Percentiles rank a stretch among this genome's conserved stretches.
Conservation (phyloP, 1,140 invertebrate genomes). For the Oreohelix idahoensis region DNA sequence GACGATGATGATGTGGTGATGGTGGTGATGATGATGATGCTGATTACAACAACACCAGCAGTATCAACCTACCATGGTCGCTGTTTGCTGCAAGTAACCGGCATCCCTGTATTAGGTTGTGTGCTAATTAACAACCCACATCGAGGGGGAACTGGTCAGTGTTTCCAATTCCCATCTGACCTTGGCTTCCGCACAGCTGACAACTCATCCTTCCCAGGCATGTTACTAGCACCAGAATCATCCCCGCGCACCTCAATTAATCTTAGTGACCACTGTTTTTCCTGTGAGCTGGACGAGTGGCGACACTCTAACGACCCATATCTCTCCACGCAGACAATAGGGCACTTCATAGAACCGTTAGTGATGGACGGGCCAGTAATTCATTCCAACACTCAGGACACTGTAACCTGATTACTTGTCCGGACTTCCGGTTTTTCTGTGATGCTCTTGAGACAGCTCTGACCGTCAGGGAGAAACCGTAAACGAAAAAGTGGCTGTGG, state of each 20-base stretch:
- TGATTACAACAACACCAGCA: too few relatives aligned
- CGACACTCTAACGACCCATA: neutral
- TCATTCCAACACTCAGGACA: conserved; percentile 2
- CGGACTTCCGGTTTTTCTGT: neutral
- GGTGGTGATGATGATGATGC: too few relatives aligned
- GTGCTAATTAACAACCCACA: too few relatives aligned
- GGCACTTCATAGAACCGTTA: neutral
- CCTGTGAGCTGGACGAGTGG: neutral
- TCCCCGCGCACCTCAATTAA: neutral
- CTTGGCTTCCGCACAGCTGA: neutral
- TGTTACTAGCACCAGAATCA: neutral
- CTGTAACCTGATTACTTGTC: conserved; percentile 15
- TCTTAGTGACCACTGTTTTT: neutral
- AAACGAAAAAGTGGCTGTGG: too few relatives aligned
- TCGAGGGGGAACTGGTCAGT: neutral
- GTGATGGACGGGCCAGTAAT: neutral
- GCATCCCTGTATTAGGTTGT: too few relatives aligned
- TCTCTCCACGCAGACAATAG: neutral
- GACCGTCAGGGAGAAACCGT: too few relatives aligned
- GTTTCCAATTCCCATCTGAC: neutral
- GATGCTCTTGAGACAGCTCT: neutral
- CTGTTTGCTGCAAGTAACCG: too few relatives aligned
- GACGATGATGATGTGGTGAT: too few relatives aligned
- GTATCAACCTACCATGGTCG: too few relatives aligned
- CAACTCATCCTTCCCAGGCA: neutral